Percentiles rank a stretch among this genome's conserved stretches.
phyloP scores from a whole-genome alignment of 2,888 invertebrate genomes.

The Caenorhabditis sp. region DNA sequence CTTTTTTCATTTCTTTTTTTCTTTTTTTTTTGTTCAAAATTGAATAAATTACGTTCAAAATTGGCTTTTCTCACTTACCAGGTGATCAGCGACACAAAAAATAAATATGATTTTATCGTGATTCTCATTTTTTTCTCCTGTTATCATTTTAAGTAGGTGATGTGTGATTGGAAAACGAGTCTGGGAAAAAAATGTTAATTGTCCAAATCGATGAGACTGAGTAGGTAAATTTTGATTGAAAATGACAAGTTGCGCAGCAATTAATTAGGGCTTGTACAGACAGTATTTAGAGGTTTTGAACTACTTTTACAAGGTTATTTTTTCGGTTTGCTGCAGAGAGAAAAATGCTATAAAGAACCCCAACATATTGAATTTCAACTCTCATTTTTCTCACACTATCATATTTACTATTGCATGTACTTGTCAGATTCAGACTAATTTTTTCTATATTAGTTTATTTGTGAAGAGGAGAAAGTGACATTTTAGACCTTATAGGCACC shows the following conservation, averaged over 20 bases:
- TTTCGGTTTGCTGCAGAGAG: not conserved
- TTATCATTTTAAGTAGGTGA: too few relatives aligned
- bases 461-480: too few relatives aligned
- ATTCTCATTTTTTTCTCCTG: too few relatives aligned
- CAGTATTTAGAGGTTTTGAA: not conserved
- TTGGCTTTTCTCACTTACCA: too few relatives aligned
- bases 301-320: not conserved
- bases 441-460: too few relatives aligned
- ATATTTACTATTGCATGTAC: not conserved
- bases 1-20: conserved; percentile 1
- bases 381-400: not conserved
- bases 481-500: too few relatives aligned
- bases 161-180: too few relatives aligned
- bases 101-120: too few relatives aligned
- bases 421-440: not conserved
- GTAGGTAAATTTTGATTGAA: not conserved
- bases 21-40: not conserved
- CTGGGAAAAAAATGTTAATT: too few relatives aligned
- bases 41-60: not conserved
- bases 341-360: not conserved
- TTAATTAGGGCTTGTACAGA: not conserved
- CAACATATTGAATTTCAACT: not conserved
- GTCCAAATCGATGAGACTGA: not conserved
- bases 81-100: too few relatives aligned
- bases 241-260: not conserved